Evolutionary conservation across 2,888 invertebrate genomes (phyloP), one percentile per base, ranked within the genome.

Genomic region (Eristalis tenax): DNA sequence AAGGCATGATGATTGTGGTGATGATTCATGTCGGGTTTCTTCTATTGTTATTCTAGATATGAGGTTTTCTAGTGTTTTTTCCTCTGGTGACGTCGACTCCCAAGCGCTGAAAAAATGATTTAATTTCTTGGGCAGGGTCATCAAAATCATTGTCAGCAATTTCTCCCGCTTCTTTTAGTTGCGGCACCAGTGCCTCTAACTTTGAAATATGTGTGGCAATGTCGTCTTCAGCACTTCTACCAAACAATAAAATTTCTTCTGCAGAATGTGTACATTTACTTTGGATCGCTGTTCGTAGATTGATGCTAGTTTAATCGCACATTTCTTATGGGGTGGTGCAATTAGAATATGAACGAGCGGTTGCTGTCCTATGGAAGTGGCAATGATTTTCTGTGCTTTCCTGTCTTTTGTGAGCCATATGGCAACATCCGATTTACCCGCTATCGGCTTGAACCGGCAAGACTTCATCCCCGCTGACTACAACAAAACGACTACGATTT

Each of bases 261-360:
- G 71, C 38, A 71, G n/a, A 22, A 71, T 59, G 35, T 71, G 71
- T 18, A 71, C 64, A 38, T 56, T 56, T 26, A 65, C 50, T 15
- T 63, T 22, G 11, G 82, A 76, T 56, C 71, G 77, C 38, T 77
- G 66, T 18, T 77, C 77, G 26, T 83, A 83, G 2, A 83, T 69
- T 18, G 63, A 28, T 5, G 59, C 23, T 6, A 78, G 38, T n/a
- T 83, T 78, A n/a, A 10, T 22, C 26, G 73, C 78, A 83, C 74
- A 69, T 78, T 4, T 74, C 23, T 8, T 63, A 22, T 5, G 83
- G 65, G 8, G 35, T 68, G 0, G 13, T 22, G 32, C 77, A 83
- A 40, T 78, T 78, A 43, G 61, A 63, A 83, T 78, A 18, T 83
- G 61, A 5, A 77, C 13, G 13, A 78, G 18, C 13, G 69, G 69